phyloP scores from a whole-genome alignment of 2,113 vertebrate genomes.

The Pseudonaja textilis region DNA sequence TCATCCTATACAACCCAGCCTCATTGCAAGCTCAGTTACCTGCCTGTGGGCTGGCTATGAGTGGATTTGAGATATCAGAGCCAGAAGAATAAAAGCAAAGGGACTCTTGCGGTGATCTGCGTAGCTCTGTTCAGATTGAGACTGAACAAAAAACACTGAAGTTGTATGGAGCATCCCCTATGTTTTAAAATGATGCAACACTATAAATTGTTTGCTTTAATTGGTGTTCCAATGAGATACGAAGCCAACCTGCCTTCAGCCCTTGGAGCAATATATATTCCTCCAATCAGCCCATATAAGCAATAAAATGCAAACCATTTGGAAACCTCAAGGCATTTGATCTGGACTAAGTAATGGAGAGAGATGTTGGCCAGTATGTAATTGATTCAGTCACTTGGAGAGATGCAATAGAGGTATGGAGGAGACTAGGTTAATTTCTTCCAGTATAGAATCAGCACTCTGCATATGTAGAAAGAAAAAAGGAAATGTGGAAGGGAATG shows the following conservation, averaged over 20 bases:
- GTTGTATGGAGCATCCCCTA: background rate
- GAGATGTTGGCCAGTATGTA: background rate
- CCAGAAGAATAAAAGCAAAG: background rate
- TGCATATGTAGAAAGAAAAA: background rate
- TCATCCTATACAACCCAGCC: rapidly evolving
- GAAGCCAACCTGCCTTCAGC: background rate
- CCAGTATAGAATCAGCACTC: background rate
- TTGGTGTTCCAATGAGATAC: background rate
- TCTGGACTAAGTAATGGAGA: background rate
- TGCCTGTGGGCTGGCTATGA: background rate
- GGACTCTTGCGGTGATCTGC: background rate
- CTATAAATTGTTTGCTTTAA: background rate
- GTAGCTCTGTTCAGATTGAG: background rate
- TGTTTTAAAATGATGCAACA: background rate
- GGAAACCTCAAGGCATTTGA: background rate
- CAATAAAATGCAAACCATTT: background rate
- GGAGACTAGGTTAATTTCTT: background rate
- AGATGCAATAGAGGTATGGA: background rate
- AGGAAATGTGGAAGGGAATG: background rate
- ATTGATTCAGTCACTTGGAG: background rate
- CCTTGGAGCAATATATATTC: background rate
- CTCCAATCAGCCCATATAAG: background rate
- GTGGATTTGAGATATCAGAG: background rate
- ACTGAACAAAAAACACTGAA: background rate
- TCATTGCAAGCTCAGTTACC: background rate